These are phyloP conservation scores for Craseonycteris thonglongyai DNA, from an alignment of 2,113 vertebrate species.

Conservation along the genomic window DNA sequence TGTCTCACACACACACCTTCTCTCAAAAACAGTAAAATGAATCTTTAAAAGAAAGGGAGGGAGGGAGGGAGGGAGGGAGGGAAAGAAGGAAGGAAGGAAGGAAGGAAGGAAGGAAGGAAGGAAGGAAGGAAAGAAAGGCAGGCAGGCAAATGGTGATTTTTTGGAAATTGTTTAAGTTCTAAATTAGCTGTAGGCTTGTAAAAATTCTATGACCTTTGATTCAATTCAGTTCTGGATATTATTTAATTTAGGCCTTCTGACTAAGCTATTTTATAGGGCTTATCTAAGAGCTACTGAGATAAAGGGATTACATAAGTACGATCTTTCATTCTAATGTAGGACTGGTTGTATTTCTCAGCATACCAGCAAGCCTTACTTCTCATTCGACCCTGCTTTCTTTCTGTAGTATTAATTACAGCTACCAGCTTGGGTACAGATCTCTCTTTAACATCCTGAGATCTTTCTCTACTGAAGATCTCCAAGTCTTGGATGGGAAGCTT, in stretches of 20 bases:
- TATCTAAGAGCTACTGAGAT: not conserved
- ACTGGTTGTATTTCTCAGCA: not conserved
- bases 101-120: too few species aligned
- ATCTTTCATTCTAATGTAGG: not conserved
- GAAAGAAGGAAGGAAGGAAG: too few species aligned
- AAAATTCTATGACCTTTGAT: not conserved
- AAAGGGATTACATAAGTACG: not conserved
- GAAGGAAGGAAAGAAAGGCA: too few species aligned
- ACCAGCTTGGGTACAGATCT: not conserved
- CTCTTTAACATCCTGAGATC: not conserved
- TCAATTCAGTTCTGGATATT: not conserved
- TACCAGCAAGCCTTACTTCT: not conserved
- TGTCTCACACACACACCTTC: too few species aligned
- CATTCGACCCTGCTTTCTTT: not conserved
- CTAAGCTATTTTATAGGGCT: not conserved
- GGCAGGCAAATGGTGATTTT: not conserved
- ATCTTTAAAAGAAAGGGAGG: too few species aligned
- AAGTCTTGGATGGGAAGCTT: not conserved
- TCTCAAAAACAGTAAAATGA: too few species aligned
- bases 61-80: too few species aligned
- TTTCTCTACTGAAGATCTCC: not conserved
- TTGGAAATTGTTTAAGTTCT: not conserved
- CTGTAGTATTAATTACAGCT: not conserved
- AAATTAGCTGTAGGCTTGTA: not conserved
- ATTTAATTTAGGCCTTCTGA: constrained; percentile 4